Evolutionary conservation across 2,888 invertebrate genomes (phyloP).

Genomic region (Cryptocephalus primarius): DNA sequence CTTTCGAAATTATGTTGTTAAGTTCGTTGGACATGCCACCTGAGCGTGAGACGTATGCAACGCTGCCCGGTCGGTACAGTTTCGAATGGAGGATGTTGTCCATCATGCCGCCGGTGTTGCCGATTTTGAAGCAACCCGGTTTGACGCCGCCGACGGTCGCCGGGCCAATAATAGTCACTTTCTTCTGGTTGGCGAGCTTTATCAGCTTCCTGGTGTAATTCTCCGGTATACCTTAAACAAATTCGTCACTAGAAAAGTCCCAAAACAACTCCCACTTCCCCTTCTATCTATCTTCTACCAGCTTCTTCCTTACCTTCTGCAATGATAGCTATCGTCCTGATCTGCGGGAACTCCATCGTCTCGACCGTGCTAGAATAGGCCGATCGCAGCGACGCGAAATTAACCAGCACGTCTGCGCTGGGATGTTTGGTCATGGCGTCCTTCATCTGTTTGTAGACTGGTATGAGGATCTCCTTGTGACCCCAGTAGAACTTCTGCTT

Average conservation of each 20-base stretch:
- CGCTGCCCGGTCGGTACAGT: slow-evolving; percentile 90
- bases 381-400: slow-evolving; percentile 94
- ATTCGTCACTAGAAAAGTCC: not conserved
- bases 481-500: slow-evolving; percentile 99
- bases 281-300: not conserved
- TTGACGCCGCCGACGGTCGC: slow-evolving; percentile 97
- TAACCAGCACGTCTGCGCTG: slow-evolving; percentile 90
- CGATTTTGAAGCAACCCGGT: slow-evolving; percentile 98
- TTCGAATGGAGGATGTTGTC: slow-evolving; percentile 97
- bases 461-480: slow-evolving; percentile 90
- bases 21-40: slow-evolving; percentile 99
- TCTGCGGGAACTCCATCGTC: slow-evolving; percentile 87
- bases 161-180: slow-evolving; percentile 43
- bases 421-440: slow-evolving; percentile 93
- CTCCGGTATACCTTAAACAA: slow-evolving; percentile 73
- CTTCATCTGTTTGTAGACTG: slow-evolving; percentile 92
- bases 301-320: slow-evolving; percentile 60
- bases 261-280: not conserved
- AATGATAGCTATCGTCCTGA: slow-evolving; percentile 93
- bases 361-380: slow-evolving; percentile 96
- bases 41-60: slow-evolving; percentile 96
- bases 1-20: slow-evolving; percentile 94
- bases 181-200: slow-evolving; percentile 70
- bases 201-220: slow-evolving; percentile 94
- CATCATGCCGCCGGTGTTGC: slow-evolving; percentile 99